A percentile compares a stretch with the other conserved stretches of the same genome.
These are phyloP conservation scores for Todiramphus saurophagus DNA, from an alignment of 2,113 vertebrate genomes.

Conservation along the genomic window DNA sequence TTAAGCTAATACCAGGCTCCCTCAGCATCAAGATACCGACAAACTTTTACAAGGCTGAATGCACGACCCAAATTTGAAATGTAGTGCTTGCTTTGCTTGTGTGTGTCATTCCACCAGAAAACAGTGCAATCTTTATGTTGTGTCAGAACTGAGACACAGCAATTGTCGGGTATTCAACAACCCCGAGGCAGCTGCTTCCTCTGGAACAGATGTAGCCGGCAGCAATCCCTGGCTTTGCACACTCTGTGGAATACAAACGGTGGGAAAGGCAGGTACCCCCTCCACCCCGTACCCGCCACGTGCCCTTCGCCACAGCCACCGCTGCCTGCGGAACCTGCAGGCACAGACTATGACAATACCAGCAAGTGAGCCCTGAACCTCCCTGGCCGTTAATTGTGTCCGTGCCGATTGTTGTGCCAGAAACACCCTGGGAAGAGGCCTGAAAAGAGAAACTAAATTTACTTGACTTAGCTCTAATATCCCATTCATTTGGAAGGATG, in stretches of 20 bases:
- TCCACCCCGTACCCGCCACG: neutral
- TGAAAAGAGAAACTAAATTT: neutral
- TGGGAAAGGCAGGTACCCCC: neutral
- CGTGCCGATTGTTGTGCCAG: neutral
- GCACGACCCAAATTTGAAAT: neutral
- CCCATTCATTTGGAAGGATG: neutral
- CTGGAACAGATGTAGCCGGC: neutral
- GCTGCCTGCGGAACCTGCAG: neutral
- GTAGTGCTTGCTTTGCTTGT: neutral
- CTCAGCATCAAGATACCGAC: neutral
- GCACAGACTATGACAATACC: neutral
- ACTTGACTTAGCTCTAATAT: neutral
- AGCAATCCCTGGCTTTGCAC: neutral
- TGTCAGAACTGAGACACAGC: neutral
- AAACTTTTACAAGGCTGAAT: neutral
- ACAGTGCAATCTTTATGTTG: neutral
- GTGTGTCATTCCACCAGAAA: neutral
- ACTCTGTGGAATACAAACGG: neutral
- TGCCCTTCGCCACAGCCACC: neutral
- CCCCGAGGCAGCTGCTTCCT: constrained; percentile 45
- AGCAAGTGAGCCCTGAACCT: neutral
- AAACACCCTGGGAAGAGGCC: neutral
- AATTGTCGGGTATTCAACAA: neutral
- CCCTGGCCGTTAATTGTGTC: neutral
- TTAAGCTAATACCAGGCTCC: neutral